A percentile compares a stretch with the other conserved stretches of the same genome.
Conservation (phyloP, 2,113 vertebrate species). For the Ivindomyrus marchei region DNA sequence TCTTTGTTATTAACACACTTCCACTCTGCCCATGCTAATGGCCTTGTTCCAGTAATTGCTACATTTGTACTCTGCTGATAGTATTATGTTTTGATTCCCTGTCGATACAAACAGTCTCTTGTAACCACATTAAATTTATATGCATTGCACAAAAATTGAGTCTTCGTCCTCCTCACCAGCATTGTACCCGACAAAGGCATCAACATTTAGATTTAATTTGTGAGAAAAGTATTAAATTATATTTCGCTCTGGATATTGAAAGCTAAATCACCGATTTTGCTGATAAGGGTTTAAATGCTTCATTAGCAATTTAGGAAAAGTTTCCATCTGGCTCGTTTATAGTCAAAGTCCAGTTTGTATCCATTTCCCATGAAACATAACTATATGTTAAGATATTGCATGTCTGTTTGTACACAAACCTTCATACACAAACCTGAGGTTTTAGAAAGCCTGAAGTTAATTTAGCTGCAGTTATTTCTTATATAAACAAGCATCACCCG, state of each 20-base stretch:
- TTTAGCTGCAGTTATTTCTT: not conserved
- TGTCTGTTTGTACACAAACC: not conserved
- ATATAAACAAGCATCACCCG: not conserved
- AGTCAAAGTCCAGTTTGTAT: not conserved
- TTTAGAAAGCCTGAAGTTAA: not conserved
- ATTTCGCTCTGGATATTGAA: not conserved
- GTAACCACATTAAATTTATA: slow-evolving; percentile 9
- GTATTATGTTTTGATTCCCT: slow-evolving; percentile 15
- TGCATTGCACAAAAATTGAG: slow-evolving; percentile 8
- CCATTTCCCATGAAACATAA: not conserved
- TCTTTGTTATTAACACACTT: slow-evolving; percentile 17
- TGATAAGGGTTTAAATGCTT: not conserved
- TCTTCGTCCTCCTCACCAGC: not conserved
- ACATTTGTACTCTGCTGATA: slow-evolving; percentile 28
- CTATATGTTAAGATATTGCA: not conserved
- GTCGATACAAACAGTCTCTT: slow-evolving; percentile 13
- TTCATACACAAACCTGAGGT: not conserved
- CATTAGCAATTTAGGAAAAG: not conserved
- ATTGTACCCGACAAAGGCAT: not conserved
- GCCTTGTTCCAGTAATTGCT: slow-evolving; percentile 25
- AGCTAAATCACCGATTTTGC: not conserved
- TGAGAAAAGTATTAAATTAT: not conserved
- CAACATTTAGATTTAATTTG: slow-evolving; percentile 8
- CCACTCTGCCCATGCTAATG: slow-evolving; percentile 14
- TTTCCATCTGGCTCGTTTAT: not conserved